Base-by-base conservation (phyloP, 2,113 vertebrate genomes). In the Coptodon bakossiorum region DNA sequence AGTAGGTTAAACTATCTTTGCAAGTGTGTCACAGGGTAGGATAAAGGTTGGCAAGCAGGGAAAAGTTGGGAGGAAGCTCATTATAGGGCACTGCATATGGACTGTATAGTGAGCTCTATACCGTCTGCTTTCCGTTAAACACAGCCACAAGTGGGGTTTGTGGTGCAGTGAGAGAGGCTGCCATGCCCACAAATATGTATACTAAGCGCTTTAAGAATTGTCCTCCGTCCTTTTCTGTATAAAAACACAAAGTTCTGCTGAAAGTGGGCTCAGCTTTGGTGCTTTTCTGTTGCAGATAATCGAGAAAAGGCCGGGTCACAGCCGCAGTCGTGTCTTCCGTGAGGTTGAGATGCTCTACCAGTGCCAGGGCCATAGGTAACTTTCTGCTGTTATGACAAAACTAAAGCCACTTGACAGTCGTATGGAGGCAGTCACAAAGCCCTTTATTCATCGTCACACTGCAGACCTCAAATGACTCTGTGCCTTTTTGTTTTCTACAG, bases 311-410 rank as follows among this genome's bases (percentile, higher is more conserved):
- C 97, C 97, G 3, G 98, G 98, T 50, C 98, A 98, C 93, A 99
- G 98, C 94, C 97, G 98, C 80, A 98, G 97, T 82, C 94, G 99
- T 31, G 99, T 99, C 53, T 99, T 99, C 92, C 97, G 99, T 14
- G 99, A 99, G 94, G 99, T 99, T 92, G 99, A 99, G 95, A 99
- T 98, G 98, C 96, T 99, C n/a, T 99, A 99, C 59, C 99, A 99
- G 95, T 99, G 99, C 95, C 99, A 99, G 96, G 98, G 98, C n/a
- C 98, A 99, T 95, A 98, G 98, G 98, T 99, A 96, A 90, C n/a
- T 10, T 22, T 14, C 19, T 13, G 84, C 13, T 61, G 10, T 63
- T 59, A 1, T 13, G 2, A 12, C 16, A 63, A 78, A 78, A 19
- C 22, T 81, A 78, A 80, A 31, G 5, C 9, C 24, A 36, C 11